Evolutionary conservation across 2,797 vertebrate species (phyloP).

Genomic region (Spatula clypeata): DNA sequence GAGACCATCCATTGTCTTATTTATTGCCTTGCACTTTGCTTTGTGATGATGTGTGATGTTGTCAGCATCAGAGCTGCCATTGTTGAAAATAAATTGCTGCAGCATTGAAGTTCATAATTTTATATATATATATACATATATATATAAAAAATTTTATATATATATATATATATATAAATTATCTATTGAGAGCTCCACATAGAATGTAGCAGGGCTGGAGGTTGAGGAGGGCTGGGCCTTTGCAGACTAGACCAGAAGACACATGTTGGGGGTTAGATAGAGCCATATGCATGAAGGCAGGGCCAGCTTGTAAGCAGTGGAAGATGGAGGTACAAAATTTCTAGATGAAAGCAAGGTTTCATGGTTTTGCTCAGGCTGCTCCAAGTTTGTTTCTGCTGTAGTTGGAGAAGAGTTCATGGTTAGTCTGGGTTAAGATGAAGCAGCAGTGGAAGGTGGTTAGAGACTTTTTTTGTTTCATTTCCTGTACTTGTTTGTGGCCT

Average conservation of each 20-base stretch:
- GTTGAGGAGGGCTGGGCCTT: neutral
- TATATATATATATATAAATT: too few species aligned
- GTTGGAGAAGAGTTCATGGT: neutral
- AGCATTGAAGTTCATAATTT: neutral
- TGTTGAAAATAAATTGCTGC: neutral
- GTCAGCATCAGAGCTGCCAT: neutral
- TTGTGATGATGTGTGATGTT: neutral
- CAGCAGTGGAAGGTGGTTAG: neutral
- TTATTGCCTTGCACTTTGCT: neutral
- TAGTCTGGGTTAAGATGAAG: neutral
- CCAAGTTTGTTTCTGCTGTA: neutral
- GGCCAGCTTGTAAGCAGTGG: rapidly evolving
- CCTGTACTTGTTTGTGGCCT: neutral
- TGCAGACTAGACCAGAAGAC: neutral
- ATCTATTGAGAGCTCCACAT: neutral
- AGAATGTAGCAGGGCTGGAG: neutral
- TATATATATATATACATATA: too few species aligned
- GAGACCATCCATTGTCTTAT: neutral
- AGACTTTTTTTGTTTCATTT: neutral
- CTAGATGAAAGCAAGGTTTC: neutral
- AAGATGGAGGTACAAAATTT: neutral
- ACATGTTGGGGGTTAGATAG: rapidly evolving
- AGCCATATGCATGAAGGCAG: rapidly evolving
- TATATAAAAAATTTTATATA: neutral
- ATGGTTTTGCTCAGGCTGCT: neutral